Evolutionary conservation across 2,797 vertebrate genomes (phyloP).

Genomic region (Hippocampus kuda): DNA sequence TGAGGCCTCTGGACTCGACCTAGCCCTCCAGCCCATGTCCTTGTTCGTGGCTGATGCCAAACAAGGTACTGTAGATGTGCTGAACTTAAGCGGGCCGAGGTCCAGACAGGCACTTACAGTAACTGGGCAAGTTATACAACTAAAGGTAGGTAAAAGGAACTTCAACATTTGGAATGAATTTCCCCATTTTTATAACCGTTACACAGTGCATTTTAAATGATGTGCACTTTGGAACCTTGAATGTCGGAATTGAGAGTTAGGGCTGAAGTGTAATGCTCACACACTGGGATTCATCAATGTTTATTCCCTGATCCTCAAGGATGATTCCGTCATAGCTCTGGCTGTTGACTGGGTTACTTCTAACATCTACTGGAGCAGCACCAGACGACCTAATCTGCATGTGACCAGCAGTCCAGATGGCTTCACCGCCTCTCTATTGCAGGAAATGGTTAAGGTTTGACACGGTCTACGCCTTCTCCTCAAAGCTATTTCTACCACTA

Average conservation of each 20-base stretch:
- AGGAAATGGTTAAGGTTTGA: constrained; percentile 49
- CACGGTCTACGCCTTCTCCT: no score
- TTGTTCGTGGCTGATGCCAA: constrained; percentile 71
- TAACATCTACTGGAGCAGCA: constrained; percentile 83
- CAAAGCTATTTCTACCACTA: no score
- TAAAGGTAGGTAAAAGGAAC: constrained; percentile 33
- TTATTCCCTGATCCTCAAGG: constrained; percentile 20
- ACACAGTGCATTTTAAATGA: background rate
- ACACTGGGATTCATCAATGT: background rate
- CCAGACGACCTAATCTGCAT: constrained; percentile 50
- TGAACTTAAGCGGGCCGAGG: constrained; percentile 58
- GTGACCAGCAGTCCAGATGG: constrained; percentile 61
- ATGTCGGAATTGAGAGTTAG: background rate
- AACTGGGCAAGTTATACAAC: constrained; percentile 55
- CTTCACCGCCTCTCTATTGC: constrained; percentile 61
- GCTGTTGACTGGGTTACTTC: constrained; percentile 83
- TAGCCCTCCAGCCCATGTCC: constrained; percentile 54
- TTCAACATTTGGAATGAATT: background rate
- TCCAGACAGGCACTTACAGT: constrained; percentile 47
- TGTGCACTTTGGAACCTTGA: no score
- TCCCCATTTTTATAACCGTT: no score
- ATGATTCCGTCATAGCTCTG: constrained; percentile 59
- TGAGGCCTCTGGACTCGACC: constrained; percentile 63
- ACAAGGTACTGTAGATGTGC: constrained; percentile 58
- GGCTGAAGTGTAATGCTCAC: background rate